Base-by-base conservation (phyloP, 2,888 invertebrate species). In the Fragum sueziense region DNA sequence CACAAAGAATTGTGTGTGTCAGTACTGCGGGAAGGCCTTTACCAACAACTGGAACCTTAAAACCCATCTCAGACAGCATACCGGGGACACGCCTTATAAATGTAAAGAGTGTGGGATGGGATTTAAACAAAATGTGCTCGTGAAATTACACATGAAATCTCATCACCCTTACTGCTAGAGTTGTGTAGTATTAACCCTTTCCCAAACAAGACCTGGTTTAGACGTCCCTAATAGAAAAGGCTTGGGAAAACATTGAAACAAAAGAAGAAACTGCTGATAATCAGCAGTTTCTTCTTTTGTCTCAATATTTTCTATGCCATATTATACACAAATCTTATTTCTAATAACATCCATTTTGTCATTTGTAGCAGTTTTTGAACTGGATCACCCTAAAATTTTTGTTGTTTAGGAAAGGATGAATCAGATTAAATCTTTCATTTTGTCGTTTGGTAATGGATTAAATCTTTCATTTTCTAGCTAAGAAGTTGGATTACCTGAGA, bases 51-150 rank as follows among this genome's bases (percentile, higher is more conserved):
- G 82, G 82, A 82, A 79, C 62, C 73, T 82, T 57, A 82, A 78
- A 72, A 82, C 82, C 6, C 82, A 82, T 52, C 20, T 75, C 25
- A 68, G 82, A 1, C 82, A 82, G 20, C 82, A 82, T 65, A 82
- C 82, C 0, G 78, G 78, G 6, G 82, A 82, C 22, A 78, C 75
- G 0, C 82, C 82, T 0, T 82, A 82, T 37, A 71, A 67, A 33
- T 82, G 82, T 61, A 70, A 33, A 2, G 65, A 68, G 25, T 82
- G 82, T 78, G 76, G 76, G 14, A 72, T 70, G 69, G 76, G 75
- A n/a, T 82, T 82, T 57, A 82, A 82, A 47, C 82, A 82, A 57
- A 82, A 82, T 73, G 82, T 82, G 22, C 68, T 82, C 4, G 78
- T 82, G 3, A 78, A 74, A 47, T 67, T 82, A 33, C 82, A 82